Percentiles rank a stretch among this genome's conserved stretches.
Conservation (phyloP, 2,888 invertebrate species). For the Thera britannica region DNA sequence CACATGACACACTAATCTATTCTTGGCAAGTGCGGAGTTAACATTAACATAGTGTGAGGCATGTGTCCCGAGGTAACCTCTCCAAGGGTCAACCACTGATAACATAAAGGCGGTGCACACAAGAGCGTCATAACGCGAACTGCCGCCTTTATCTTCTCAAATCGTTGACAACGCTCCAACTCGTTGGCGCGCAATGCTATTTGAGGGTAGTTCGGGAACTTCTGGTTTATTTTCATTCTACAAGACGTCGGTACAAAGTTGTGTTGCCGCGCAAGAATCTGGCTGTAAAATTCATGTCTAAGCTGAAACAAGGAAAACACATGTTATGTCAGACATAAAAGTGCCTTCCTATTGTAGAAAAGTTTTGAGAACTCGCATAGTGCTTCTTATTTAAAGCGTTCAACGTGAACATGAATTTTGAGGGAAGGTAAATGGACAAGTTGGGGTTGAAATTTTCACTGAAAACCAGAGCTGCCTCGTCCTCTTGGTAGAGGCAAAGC, state of each 20-base stretch:
- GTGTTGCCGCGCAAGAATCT: background rate
- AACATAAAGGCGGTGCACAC: conserved; percentile 31
- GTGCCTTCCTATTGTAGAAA: background rate
- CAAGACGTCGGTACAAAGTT: conserved; percentile 29
- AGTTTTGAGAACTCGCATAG: background rate
- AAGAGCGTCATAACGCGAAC: conserved; percentile 46
- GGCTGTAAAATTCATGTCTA: background rate
- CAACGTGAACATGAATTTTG: too few species aligned
- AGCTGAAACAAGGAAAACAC: background rate
- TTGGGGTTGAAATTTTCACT: too few species aligned
- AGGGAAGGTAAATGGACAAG: too few species aligned
- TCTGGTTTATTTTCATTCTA: conserved; percentile 32
- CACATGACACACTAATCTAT: conserved; percentile 9
- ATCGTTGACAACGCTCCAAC: conserved; percentile 55
- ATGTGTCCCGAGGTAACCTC: conserved; percentile 11
- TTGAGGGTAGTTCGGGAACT: conserved; percentile 40
- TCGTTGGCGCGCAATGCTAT: conserved; percentile 51
- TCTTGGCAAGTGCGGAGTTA: conserved; percentile 1
- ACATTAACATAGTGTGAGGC: conserved; percentile 16
- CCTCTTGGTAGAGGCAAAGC: too few species aligned
- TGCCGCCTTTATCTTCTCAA: conserved; percentile 51
- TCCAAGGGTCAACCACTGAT: conserved; percentile 24
- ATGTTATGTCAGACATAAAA: background rate
- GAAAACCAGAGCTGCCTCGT: too few species aligned
- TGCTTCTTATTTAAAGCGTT: background rate